Percentiles rank a stretch among this genome's conserved stretches.
phyloP scores from a whole-genome alignment of 2,888 invertebrate genomes.

The Pseudoips prasinana region DNA sequence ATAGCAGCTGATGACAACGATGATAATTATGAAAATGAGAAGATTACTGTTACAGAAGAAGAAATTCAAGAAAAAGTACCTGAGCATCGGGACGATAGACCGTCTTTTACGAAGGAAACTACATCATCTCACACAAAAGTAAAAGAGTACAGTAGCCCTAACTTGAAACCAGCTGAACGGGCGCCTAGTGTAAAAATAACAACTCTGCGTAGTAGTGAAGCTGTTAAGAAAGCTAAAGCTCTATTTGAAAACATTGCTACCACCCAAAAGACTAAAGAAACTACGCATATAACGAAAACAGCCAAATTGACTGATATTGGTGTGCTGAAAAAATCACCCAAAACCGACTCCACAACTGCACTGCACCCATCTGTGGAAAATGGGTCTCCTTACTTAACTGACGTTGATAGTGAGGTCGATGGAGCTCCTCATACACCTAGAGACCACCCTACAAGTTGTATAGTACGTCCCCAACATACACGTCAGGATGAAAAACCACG shows the following conservation, averaged over 20 bases:
- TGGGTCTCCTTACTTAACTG: constrained; percentile 38
- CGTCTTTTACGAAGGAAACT: constrained; percentile 46
- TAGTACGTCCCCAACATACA: constrained; percentile 29
- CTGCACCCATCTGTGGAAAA: constrained; percentile 49
- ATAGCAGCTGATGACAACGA: constrained; percentile 53
- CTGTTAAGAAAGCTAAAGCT: constrained; percentile 87
- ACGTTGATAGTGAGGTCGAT: constrained; percentile 46
- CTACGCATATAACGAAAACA: constrained; percentile 41
- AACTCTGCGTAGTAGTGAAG: constrained; percentile 81
- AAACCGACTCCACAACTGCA: constrained; percentile 47
- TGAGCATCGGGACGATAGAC: constrained; percentile 33
- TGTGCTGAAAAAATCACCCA: constrained; percentile 59
- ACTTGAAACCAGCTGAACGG: constrained; percentile 45
- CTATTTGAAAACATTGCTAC: constrained; percentile 85
- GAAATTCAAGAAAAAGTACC: constrained; percentile 17
- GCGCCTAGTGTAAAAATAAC: constrained; percentile 60
- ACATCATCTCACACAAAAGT: constrained; percentile 48
- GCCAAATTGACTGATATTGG: constrained; percentile 76
- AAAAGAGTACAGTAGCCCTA: constrained; percentile 44
- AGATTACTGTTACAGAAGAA: constrained; percentile 24
- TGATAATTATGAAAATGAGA: constrained; percentile 33
- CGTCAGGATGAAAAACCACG: constrained; percentile 39
- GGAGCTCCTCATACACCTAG: constrained; percentile 22
- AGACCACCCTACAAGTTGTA: constrained; percentile 37
- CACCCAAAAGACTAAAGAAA: constrained; percentile 52